Evolutionary conservation across 2,888 invertebrate species (phyloP).

Genomic region (Tubulanus polymorphus): DNA sequence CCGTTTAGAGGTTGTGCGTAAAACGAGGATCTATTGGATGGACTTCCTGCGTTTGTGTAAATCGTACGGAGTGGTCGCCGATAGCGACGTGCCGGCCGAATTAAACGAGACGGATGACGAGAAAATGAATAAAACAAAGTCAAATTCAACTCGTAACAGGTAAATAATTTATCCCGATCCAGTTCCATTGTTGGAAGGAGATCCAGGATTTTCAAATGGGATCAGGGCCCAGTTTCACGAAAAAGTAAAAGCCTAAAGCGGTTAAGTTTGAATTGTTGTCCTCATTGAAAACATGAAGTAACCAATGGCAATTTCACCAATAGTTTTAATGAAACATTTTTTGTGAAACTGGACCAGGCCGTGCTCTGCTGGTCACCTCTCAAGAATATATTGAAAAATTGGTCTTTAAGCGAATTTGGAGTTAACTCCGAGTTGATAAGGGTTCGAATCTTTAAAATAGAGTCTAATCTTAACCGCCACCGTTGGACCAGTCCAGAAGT

Average conservation of each 20-base stretch:
- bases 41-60: slow-evolving; percentile 81
- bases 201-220: too few relatives aligned
- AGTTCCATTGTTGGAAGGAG: not conserved
- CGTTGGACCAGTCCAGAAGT: not conserved
- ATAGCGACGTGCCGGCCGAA: slow-evolving; percentile 49
- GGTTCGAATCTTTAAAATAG: not conserved
- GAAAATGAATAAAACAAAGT: slow-evolving; percentile 6
- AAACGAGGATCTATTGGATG: slow-evolving; percentile 56
- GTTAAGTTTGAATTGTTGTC: too few relatives aligned
- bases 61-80: slow-evolving; percentile 73
- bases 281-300: not conserved
- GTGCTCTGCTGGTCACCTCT: not conserved
- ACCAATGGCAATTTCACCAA: not conserved
- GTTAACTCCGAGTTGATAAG: too few relatives aligned
- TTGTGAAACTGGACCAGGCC: not conserved
- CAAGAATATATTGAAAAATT: too few relatives aligned
- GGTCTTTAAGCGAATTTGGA: too few relatives aligned
- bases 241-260: too few relatives aligned
- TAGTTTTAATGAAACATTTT: not conserved
- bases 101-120: slow-evolving; percentile 17
- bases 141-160: not conserved
- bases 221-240: too few relatives aligned
- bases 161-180: too few relatives aligned
- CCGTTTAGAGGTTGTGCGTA: slow-evolving; percentile 51
- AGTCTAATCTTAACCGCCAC: not conserved